Conservation (phyloP, 2,113 vertebrate species). For the Pelecanoides urinatrix region DNA sequence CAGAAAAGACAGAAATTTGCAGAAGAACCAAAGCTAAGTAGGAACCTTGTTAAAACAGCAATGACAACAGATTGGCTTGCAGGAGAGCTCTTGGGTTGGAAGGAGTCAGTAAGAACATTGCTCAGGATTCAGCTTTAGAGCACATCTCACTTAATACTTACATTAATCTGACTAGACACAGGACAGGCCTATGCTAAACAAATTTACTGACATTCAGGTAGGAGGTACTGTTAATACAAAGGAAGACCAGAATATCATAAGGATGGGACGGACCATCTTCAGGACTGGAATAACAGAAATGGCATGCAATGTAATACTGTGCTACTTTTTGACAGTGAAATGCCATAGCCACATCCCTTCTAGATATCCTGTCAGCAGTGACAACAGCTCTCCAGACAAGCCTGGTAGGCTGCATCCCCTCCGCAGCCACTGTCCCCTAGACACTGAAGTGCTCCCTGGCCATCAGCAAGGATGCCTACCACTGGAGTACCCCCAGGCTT, state of each 20-base stretch:
- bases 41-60: background rate
- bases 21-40: background rate
- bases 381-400: background rate
- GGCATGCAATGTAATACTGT: accelerated
- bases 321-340: background rate
- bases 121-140: background rate
- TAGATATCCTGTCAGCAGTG: background rate
- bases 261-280: background rate
- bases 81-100: background rate
- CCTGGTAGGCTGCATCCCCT: background rate
- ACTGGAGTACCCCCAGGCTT: background rate
- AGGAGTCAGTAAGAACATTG: background rate
- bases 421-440: background rate
- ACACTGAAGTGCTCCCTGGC: background rate
- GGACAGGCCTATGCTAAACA: background rate
- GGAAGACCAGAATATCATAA: background rate
- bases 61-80: background rate
- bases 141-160: background rate
- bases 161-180: background rate
- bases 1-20: background rate
- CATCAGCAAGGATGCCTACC: background rate
- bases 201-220: background rate
- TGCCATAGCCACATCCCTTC: background rate
- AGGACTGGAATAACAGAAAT: background rate
- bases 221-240: background rate